Conservation (phyloP, 2,888 invertebrate species). For the Drosophila dives region DNA sequence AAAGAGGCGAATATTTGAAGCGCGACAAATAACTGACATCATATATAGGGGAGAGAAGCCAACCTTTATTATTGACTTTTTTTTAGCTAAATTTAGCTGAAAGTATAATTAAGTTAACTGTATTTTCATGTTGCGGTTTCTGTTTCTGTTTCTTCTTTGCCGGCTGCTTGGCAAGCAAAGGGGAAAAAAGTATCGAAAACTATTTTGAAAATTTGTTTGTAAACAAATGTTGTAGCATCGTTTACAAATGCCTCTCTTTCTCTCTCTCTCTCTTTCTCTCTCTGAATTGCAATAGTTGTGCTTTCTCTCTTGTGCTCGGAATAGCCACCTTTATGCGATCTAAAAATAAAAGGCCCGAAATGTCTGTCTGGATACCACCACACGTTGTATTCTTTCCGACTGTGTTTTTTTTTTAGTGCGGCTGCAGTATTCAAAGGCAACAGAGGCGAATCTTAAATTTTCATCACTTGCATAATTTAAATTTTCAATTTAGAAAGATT, state of each 20-base stretch:
- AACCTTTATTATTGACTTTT: slow-evolving; percentile 30
- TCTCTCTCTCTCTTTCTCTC: background rate
- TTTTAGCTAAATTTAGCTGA: slow-evolving; percentile 33
- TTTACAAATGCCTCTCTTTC: background rate
- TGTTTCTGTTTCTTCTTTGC: background rate
- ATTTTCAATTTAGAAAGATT: slow-evolving; percentile 8
- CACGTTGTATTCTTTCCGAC: slow-evolving; percentile 49
- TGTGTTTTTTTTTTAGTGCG: slow-evolving; percentile 52
- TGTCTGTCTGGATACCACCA: slow-evolving; percentile 62
- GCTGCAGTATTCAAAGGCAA: slow-evolving; percentile 58
- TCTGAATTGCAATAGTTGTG: background rate
- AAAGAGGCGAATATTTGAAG: slow-evolving; percentile 83
- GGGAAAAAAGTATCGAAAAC: background rate
- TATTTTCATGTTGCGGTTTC: slow-evolving; percentile 28
- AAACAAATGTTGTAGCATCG: slow-evolving; percentile 56
- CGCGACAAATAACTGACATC: slow-evolving; percentile 45
- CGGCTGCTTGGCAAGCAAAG: slow-evolving; percentile 8
- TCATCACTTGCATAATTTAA: slow-evolving; percentile 66
- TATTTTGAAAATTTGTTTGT: slow-evolving; percentile 54
- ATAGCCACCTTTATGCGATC: slow-evolving; percentile 48
- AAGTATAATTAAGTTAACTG: slow-evolving; percentile 39
- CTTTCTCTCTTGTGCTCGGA: slow-evolving; percentile 22
- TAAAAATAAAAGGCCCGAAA: slow-evolving; percentile 67
- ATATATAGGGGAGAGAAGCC: slow-evolving; percentile 15
- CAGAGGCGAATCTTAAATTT: slow-evolving; percentile 27